These are phyloP conservation scores for Amphimallon solstitiale DNA, from an alignment of 2,888 invertebrate genomes.

Conservation along the genomic window DNA sequence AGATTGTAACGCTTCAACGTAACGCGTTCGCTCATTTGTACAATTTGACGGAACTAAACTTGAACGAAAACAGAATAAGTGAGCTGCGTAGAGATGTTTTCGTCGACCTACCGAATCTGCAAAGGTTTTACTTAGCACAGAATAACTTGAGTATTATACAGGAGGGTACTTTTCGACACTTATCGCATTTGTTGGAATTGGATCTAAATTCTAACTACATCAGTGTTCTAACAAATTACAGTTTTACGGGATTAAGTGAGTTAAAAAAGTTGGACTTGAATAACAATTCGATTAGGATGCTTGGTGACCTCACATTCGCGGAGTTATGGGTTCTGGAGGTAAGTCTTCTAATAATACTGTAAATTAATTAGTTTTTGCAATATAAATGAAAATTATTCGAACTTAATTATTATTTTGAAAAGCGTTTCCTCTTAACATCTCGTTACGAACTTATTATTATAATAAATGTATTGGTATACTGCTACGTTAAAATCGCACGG, in stretches of 20 bases:
- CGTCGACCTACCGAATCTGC: slow-evolving; percentile 75
- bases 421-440: too few species aligned
- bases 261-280: slow-evolving; percentile 79
- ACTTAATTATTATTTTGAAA: too few species aligned
- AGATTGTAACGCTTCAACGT: slow-evolving; percentile 74
- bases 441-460: too few species aligned
- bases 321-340: slow-evolving; percentile 78
- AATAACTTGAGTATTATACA: slow-evolving; percentile 88
- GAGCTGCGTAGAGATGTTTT: slow-evolving; percentile 80
- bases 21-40: slow-evolving; percentile 79
- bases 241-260: slow-evolving; percentile 80
- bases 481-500: too few species aligned
- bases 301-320: slow-evolving; percentile 82
- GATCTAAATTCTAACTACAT: slow-evolving; percentile 84
- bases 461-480: too few species aligned
- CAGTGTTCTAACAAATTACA: slow-evolving; percentile 77
- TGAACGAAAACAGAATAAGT: slow-evolving; percentile 80
- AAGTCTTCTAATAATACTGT: slow-evolving; percentile 44
- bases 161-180: slow-evolving; percentile 82
- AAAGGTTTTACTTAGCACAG: slow-evolving; percentile 81
- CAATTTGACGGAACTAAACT: slow-evolving; percentile 73
- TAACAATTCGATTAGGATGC: slow-evolving; percentile 78
- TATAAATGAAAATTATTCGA: too few species aligned
- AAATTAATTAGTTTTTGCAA: too few species aligned
- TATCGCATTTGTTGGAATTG: slow-evolving; percentile 79